phyloP scores from a whole-genome alignment of 2,797 vertebrate genomes.

The Acridotheres tristis region DNA sequence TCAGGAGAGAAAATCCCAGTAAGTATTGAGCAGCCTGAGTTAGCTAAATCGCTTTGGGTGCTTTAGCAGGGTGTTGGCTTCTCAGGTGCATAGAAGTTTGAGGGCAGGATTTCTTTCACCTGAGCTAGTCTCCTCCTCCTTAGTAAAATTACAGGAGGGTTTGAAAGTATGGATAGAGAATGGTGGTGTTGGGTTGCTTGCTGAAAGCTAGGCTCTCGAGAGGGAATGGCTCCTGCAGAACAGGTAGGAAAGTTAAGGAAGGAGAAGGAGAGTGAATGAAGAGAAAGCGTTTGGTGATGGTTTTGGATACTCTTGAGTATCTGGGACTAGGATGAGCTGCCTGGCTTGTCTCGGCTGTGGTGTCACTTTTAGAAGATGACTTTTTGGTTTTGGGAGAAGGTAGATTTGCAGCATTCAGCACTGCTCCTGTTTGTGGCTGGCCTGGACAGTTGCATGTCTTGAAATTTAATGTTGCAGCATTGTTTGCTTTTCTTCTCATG shows the following conservation, averaged over 20 bases:
- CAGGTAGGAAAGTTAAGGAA: neutral
- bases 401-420: accelerated
- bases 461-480: neutral
- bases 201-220: accelerated
- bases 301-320: neutral
- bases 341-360: neutral
- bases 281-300: neutral
- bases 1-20: neutral
- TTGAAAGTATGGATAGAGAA: neutral
- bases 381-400: neutral
- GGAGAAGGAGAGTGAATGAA: neutral
- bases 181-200: accelerated
- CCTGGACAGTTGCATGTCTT: neutral
- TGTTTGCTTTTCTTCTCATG: neutral
- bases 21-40: neutral
- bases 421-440: neutral
- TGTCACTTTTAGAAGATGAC: neutral
- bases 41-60: neutral
- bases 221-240: neutral
- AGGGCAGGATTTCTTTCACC: neutral
- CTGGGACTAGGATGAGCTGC: neutral
- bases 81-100: neutral
- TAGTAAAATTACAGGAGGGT: neutral
- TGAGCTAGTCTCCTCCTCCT: neutral
- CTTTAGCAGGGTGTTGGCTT: neutral